phyloP scores from a whole-genome alignment of 2,113 vertebrate genomes.

The Spea bombifrons region DNA sequence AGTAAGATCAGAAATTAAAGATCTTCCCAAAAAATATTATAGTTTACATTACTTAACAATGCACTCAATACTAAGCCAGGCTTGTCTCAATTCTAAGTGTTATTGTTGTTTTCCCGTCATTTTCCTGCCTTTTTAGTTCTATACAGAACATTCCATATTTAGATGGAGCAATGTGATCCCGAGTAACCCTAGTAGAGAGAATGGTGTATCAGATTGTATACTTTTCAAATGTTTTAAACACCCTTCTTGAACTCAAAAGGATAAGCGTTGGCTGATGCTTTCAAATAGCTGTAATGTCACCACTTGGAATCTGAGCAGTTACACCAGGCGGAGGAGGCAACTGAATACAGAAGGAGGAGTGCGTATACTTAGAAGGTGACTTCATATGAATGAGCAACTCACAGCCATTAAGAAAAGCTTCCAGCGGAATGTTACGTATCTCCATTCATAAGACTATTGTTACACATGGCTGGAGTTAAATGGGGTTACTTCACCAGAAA shows the following conservation, averaged over 20 bases:
- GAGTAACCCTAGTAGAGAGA: too few relatives aligned
- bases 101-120: too few relatives aligned
- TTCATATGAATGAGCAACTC: neutral
- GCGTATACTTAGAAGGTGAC: neutral
- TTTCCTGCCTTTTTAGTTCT: too few relatives aligned
- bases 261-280: neutral
- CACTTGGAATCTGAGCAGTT: conserved; percentile 13
- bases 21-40: too few relatives aligned
- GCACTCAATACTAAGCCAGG: too few relatives aligned
- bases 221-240: neutral
- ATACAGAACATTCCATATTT: too few relatives aligned
- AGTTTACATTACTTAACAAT: too few relatives aligned
- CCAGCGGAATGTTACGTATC: conserved; percentile 26
- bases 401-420: conserved; percentile 18
- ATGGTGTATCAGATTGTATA: too few relatives aligned
- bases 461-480: neutral
- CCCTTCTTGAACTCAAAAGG: neutral
- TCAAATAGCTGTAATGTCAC: neutral
- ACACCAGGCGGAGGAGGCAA: neutral
- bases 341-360: too few relatives aligned
- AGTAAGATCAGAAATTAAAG: too few relatives aligned
- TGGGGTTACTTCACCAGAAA: conserved; percentile 15
- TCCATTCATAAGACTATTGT: conserved; percentile 4
- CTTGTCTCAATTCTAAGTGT: too few relatives aligned
- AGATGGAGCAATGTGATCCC: too few relatives aligned